A percentile compares a stretch with the other conserved stretches of the same genome.
phyloP scores from a whole-genome alignment of 2,888 invertebrate genomes.

The Melieria picta region DNA sequence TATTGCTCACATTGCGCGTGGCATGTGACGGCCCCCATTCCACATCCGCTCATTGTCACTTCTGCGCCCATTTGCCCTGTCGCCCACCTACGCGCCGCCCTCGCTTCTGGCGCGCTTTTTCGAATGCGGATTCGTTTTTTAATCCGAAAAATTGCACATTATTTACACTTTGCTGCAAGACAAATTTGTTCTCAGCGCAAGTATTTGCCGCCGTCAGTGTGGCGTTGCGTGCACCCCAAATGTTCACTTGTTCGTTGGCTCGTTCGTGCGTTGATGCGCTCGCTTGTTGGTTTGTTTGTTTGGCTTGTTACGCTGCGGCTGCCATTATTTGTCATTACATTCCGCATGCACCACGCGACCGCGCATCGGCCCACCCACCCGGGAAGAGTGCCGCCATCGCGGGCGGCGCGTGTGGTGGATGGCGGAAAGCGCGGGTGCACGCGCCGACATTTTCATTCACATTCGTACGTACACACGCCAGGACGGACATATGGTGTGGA shows the following conservation, averaged over 20 bases:
- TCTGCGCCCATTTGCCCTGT: no score
- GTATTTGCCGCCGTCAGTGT: slow-evolving; percentile 26
- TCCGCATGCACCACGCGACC: slow-evolving; percentile 10
- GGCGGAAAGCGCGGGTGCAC: not conserved
- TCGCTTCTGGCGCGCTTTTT: not conserved
- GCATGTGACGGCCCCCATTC: not conserved
- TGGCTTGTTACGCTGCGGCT: slow-evolving; percentile 7
- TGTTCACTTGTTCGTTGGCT: not conserved
- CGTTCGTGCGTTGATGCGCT: not conserved
- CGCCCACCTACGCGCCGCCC: no score
- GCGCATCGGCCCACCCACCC: no score
- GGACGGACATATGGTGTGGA: not conserved
- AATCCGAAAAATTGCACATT: slow-evolving; percentile 36
- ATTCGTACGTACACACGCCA: not conserved
- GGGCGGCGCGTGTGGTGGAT: not conserved
- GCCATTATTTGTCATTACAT: slow-evolving; percentile 37
- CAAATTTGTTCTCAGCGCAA: not conserved
- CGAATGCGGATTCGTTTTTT: slow-evolving; percentile 22
- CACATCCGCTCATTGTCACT: no score
- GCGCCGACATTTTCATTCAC: not conserved
- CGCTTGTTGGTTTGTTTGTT: slow-evolving; percentile 13
- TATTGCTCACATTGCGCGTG: not conserved
- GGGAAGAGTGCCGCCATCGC: no score
- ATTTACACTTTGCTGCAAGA: slow-evolving; percentile 31
- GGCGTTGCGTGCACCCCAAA: not conserved